phyloP scores from a whole-genome alignment of 2,888 invertebrate genomes.

The Cryptus armator region DNA sequence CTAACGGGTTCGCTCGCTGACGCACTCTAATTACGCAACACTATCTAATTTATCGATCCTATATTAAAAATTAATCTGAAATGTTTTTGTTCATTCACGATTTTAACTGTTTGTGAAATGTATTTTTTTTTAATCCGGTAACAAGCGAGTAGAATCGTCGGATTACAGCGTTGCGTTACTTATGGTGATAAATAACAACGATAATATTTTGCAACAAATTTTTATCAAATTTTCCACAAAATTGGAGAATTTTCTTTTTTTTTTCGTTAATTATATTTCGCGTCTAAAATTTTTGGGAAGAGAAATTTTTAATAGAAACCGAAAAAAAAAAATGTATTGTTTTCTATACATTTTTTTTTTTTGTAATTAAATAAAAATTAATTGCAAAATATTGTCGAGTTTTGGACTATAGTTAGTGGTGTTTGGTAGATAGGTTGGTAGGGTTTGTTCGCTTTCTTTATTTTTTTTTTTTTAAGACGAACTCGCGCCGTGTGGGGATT shows the following conservation, averaged over 20 bases:
- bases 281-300: background rate
- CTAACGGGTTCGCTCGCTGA: constrained; percentile 29
- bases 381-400: constrained; percentile 31
- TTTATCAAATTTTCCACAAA: background rate
- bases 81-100: constrained; percentile 6
- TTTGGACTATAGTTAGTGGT: constrained; percentile 14
- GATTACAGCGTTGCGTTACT: constrained; percentile 35
- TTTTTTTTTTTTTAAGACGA: constrained; percentile 16
- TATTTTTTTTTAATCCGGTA: constrained; percentile 9
- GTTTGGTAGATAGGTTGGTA: constrained; percentile 41
- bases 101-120: background rate
- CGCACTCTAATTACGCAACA: constrained; percentile 46
- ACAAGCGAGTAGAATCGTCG: constrained; percentile 27
- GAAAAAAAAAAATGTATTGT: background rate
- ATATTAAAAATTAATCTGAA: constrained; percentile 29
- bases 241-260: background rate
- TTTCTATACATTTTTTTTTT: background rate
- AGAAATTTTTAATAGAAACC: background rate
- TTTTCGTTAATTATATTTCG: no score
- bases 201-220: constrained; percentile 20
- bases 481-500: constrained; percentile 6
- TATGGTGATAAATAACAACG: constrained; percentile 23
- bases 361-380: background rate
- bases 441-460: constrained; percentile 20
- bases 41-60: constrained; percentile 49